Percentiles rank a stretch among this genome's conserved stretches.
phyloP scores from a whole-genome alignment of 2,888 invertebrate species.

The Lacanobia oleracea region DNA sequence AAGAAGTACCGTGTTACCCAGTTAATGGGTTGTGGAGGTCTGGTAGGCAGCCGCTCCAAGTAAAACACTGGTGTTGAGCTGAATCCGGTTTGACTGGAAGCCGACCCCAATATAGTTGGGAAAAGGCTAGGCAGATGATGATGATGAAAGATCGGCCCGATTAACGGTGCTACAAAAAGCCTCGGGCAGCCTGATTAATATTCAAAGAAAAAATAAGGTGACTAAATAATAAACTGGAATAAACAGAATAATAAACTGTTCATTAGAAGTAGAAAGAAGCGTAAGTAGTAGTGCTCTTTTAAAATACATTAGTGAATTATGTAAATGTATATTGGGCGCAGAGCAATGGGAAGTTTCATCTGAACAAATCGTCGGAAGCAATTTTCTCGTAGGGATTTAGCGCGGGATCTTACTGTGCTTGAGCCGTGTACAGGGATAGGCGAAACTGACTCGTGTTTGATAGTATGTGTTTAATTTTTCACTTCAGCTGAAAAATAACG shows the following conservation, averaged over 20 bases:
- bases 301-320: conserved; percentile 61
- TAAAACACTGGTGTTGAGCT: too few species aligned
- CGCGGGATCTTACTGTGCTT: conserved; percentile 79
- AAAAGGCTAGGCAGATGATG: too few species aligned
- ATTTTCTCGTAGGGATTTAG: conserved; percentile 85
- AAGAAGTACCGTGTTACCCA: too few species aligned
- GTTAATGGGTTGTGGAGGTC: too few species aligned
- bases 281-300: conserved; percentile 21
- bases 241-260: conserved; percentile 1
- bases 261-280: conserved; percentile 26
- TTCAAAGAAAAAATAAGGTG: too few species aligned
- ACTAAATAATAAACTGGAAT: too few species aligned
- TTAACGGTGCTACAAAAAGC: too few species aligned
- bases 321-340: conserved; percentile 52
- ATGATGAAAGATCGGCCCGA: too few species aligned
- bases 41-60: too few species aligned
- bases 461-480: neutral
- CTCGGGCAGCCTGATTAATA: too few species aligned
- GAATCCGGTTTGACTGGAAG: too few species aligned
- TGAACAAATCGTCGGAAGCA: conserved; percentile 84
- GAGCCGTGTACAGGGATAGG: conserved; percentile 64
- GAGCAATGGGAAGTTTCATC: conserved; percentile 70
- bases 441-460: conserved; percentile 25
- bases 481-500: neutral
- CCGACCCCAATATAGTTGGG: too few species aligned